phyloP scores from a whole-genome alignment of 2,888 invertebrate genomes.

The Lasioglossum malachurum region DNA sequence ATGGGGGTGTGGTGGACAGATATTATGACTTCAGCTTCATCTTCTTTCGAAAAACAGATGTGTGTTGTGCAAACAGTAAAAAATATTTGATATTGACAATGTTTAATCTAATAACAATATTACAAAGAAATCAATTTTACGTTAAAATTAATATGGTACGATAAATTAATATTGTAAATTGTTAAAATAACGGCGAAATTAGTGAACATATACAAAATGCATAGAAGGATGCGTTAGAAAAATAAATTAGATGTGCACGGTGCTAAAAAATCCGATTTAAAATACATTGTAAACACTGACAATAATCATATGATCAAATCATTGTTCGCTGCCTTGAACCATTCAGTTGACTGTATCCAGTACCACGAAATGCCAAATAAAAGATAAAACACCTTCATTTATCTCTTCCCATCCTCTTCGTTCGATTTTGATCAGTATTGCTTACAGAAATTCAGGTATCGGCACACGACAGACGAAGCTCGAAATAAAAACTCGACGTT shows the following conservation, averaged over 20 bases:
- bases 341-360: not conserved
- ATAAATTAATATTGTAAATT: not conserved
- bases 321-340: not conserved
- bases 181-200: not conserved
- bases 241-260: not conserved
- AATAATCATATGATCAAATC: not conserved
- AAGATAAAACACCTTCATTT: not conserved
- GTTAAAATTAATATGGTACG: too few relatives aligned
- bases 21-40: not conserved
- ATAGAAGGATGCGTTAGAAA: not conserved
- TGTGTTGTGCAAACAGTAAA: too few relatives aligned
- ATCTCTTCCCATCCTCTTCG: not conserved
- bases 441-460: conserved; percentile 46
- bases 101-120: too few relatives aligned
- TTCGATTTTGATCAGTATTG: not conserved
- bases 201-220: not conserved
- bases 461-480: conserved; percentile 10
- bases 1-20: too few relatives aligned
- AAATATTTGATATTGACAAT: not conserved
- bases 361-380: not conserved
- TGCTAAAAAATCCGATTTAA: not conserved
- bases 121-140: not conserved
- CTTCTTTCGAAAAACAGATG: too few relatives aligned
- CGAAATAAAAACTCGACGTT: conserved; percentile 21
- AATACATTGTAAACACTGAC: not conserved